Conservation (phyloP, 2,888 invertebrate species). For the Phaedon cochleariae region DNA sequence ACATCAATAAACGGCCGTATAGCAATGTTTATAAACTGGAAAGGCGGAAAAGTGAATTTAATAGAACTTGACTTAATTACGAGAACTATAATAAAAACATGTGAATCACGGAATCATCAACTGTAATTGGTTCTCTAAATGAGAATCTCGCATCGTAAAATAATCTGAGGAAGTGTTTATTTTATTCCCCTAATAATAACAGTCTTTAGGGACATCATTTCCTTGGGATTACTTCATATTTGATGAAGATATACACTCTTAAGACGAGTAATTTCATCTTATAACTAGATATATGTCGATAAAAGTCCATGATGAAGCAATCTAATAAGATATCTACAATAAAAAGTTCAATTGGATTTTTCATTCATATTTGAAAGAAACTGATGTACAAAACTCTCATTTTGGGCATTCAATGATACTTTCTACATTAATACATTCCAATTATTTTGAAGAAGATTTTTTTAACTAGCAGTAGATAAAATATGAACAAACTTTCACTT, state of each 20-base stretch:
- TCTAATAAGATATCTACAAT: no score
- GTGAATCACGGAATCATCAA: constrained; percentile 61
- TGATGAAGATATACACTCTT: constrained; percentile 18
- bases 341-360: no score
- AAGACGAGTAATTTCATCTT: not conserved
- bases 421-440: no score
- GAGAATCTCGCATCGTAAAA: constrained; percentile 53
- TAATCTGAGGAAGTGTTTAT: constrained; percentile 56
- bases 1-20: constrained; percentile 35
- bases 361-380: no score
- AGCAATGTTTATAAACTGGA: constrained; percentile 28
- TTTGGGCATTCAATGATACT: no score
- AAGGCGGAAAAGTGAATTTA: constrained; percentile 35
- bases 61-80: constrained; percentile 40
- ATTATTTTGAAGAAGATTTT: no score
- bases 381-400: no score
- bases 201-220: constrained; percentile 20
- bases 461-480: no score
- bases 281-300: not conserved
- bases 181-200: constrained; percentile 57
- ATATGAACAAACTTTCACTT: no score
- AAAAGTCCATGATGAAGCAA: no score
- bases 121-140: constrained; percentile 58
- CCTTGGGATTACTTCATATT: constrained; percentile 19
- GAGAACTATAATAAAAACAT: constrained; percentile 48